Conservation (phyloP, 2,888 invertebrate species). For the Sesia apiformis region DNA sequence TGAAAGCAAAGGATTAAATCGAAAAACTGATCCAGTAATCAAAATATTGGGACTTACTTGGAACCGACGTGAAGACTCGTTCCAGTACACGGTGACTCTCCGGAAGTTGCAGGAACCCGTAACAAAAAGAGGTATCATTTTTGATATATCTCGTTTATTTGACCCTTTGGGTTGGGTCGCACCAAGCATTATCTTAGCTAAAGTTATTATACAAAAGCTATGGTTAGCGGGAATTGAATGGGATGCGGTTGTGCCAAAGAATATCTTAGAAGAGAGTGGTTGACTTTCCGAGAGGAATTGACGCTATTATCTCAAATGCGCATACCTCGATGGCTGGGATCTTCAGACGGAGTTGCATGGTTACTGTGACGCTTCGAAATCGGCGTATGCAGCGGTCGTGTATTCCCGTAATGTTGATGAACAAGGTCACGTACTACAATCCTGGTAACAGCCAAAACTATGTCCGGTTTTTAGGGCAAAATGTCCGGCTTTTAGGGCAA, state of each 20-base stretch:
- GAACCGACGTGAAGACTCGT: constrained; percentile 15
- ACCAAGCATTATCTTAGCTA: no score
- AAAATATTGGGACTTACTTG: constrained; percentile 23
- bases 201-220: no score
- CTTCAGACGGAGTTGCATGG: constrained; percentile 11
- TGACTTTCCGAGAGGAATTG: no score
- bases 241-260: no score
- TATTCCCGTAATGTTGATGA: constrained; percentile 6
- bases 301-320: background rate
- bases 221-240: no score
- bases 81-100: constrained; percentile 15
- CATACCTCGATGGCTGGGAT: constrained; percentile 8
- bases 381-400: constrained; percentile 12
- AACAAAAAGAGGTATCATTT: constrained; percentile 24
- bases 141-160: constrained; percentile 20
- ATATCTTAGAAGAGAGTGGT: no score
- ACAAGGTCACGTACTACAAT: no score
- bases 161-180: no score
- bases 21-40: constrained; percentile 12
- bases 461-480: no score
- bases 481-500: no score
- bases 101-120: constrained; percentile 8
- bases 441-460: no score
- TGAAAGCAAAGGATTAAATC: constrained; percentile 1
- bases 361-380: constrained; percentile 11